phyloP scores from a whole-genome alignment of 2,888 invertebrate species.

The Linnaemya tessellans region DNA sequence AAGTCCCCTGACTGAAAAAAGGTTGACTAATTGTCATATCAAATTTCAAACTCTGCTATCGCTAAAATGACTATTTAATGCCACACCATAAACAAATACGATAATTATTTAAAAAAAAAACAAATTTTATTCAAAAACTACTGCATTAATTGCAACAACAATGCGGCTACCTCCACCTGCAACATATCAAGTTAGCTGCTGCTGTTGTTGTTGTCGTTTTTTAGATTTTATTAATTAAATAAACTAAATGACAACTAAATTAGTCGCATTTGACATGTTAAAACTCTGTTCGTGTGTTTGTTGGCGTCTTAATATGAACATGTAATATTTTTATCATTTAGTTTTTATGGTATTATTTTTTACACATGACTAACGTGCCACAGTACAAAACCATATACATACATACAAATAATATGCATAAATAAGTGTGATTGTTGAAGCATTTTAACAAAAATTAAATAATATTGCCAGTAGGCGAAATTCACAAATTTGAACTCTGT shows the following conservation, averaged over 20 bases:
- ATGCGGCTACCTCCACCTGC: slow-evolving; percentile 67
- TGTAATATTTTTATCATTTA: slow-evolving; percentile 47
- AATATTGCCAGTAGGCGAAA: slow-evolving; percentile 51
- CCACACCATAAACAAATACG: slow-evolving; percentile 51
- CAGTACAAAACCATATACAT: neutral
- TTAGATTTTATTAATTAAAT: slow-evolving; percentile 72
- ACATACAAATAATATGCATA: no score
- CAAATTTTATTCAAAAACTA: slow-evolving; percentile 41
- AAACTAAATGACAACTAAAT: slow-evolving; percentile 76
- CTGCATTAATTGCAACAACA: slow-evolving; percentile 70
- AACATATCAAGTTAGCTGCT: slow-evolving; percentile 4
- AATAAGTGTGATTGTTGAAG: neutral
- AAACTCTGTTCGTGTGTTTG: slow-evolving; percentile 47
- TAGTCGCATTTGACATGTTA: slow-evolving; percentile 77
- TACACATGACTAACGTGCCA: slow-evolving; percentile 31
- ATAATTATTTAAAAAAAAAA: slow-evolving; percentile 38
- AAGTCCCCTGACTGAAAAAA: neutral
- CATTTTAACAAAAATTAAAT: slow-evolving; percentile 24
- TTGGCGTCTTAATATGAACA: slow-evolving; percentile 13
- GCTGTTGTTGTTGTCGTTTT: slow-evolving; percentile 46
- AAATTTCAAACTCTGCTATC: slow-evolving; percentile 35
- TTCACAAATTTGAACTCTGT: slow-evolving; percentile 44
- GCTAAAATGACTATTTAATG: slow-evolving; percentile 21
- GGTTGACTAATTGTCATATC: slow-evolving; percentile 46
- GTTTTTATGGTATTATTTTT: slow-evolving; percentile 38